A percentile compares a stretch with the other conserved stretches of the same genome.
Evolutionary conservation across 2,888 invertebrate species (phyloP).

Genomic region (Xylocampa areola): DNA sequence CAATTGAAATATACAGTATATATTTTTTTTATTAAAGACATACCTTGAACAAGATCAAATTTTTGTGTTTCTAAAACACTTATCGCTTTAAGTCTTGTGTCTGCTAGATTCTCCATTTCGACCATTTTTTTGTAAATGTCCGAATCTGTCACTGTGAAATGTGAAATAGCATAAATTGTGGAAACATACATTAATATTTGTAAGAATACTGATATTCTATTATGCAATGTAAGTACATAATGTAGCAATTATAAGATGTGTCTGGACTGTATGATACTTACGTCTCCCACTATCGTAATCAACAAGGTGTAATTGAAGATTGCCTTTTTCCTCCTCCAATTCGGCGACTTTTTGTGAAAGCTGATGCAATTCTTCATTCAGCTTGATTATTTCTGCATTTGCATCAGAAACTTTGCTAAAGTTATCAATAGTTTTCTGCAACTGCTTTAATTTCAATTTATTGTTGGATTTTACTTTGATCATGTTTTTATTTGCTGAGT

Average conservation of each 20-base stretch:
- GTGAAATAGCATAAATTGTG: too few species aligned
- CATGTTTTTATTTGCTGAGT: constrained; percentile 93
- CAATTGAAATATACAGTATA: not conserved
- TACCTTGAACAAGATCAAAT: constrained; percentile 91
- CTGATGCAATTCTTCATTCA: constrained; percentile 91
- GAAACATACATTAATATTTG: too few species aligned
- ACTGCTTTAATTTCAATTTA: constrained; percentile 93
- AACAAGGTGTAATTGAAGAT: constrained; percentile 95
- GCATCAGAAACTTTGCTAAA: constrained; percentile 92
- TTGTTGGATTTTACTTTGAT: constrained; percentile 93
- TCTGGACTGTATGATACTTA: constrained; percentile 71
- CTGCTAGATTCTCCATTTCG: constrained; percentile 85
- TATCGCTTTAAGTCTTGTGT: constrained; percentile 90
- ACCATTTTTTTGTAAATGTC: constrained; percentile 85
- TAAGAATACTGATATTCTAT: too few species aligned
- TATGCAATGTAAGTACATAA: constrained; percentile 20
- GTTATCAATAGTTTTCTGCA: constrained; percentile 93
- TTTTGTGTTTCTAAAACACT: constrained; percentile 92
- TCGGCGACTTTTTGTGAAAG: constrained; percentile 94
- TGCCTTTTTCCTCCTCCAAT: constrained; percentile 97
- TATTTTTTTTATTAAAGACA: constrained; percentile 6
- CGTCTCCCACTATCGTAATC: constrained; percentile 94
- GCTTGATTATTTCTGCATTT: constrained; percentile 91
- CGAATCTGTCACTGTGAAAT: constrained; percentile 85
- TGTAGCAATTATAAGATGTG: not conserved